A percentile compares a stretch with the other conserved stretches of the same genome.
Conservation (phyloP, 1,140 invertebrate species). For the Drosophila kikkawai region DNA sequence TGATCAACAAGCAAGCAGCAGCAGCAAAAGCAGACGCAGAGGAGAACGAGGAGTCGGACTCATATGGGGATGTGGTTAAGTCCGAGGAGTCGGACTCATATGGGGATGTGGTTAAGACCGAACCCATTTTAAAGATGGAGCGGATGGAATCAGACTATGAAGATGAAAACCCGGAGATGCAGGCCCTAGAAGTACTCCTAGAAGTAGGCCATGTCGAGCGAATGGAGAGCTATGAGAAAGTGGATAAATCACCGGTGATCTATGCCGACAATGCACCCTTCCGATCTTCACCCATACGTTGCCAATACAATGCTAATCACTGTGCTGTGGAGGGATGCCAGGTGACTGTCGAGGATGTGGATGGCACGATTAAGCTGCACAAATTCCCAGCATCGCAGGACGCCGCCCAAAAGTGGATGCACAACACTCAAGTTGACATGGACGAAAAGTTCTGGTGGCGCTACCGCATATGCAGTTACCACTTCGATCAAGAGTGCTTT, state of each 20-base stretch:
- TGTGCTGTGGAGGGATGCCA: conserved; percentile 65
- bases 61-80: neutral
- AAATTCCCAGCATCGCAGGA: conserved; percentile 62
- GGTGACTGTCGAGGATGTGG: conserved; percentile 45
- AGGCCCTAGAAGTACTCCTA: conserved; percentile 59
- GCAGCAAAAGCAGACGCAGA: neutral
- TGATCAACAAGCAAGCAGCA: conserved; percentile 19
- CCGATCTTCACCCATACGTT: neutral
- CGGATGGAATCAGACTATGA: conserved; percentile 29
- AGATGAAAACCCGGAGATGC: conserved; percentile 12
- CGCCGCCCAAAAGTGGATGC: conserved; percentile 66
- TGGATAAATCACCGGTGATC: conserved; percentile 40
- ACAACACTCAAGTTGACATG: conserved; percentile 69
- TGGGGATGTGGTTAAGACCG: conserved; percentile 2
- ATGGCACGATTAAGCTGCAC: conserved; percentile 57
- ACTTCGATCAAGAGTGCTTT: conserved; percentile 64
- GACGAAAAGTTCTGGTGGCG: conserved; percentile 65
- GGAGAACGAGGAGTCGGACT: neutral
- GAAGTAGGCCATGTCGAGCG: conserved; percentile 72
- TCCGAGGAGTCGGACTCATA: conserved; percentile 12
- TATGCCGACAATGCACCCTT: neutral
- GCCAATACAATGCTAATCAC: conserved; percentile 52
- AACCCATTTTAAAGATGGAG: conserved; percentile 51
- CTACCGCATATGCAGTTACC: conserved; percentile 72
- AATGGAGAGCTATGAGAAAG: conserved; percentile 61